Base-by-base conservation (phyloP, 1,140 invertebrate genomes). In the Neuroterus valhalla region DNA sequence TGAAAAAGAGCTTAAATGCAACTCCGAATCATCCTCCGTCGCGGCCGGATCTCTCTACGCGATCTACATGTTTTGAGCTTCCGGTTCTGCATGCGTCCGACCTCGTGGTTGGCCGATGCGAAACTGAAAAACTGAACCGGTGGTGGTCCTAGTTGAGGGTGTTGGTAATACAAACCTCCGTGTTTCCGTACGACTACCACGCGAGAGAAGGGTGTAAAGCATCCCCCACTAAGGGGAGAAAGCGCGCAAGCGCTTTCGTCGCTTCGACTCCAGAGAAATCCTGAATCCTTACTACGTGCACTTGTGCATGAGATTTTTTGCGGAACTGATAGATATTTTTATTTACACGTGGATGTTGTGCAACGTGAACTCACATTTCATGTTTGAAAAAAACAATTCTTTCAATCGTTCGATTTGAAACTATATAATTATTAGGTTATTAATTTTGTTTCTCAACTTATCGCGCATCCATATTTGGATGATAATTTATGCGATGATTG, bases 31-130 rank as follows among this genome's bases (percentile, higher is more conserved):
- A 74, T 50, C 62, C 66, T 68, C 45, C 70, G 66, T 73, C 68
- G 71, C 45, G 71, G n/a, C 55, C 68, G 50, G 42, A n/a, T 17
- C 52, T 50, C 68, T 42, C 2, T 11, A 44, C 31, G 31, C 68
- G 55, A 31, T 82, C 82, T 82, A 83, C 83, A 85, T 83, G 78
- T 80, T 79, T 76, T 66, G 43, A 45, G 66, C 74, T 78, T 77
- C 74, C 71, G 72, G 70, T 69, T 74, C 71, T 72, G 77, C 55
- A 70, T 74, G 70, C 76, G 78, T 80, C 81, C 81, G 79, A 79
- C 77, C 81, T 83, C 78, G 79, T 74, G 80, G 78, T 77, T 80
- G 80, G 81, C 76, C 78, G 79, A 76, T 80, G 81, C 77, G 74
- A 82, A 78, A 81, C 82, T 83, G 77, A 78, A 71, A 8, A 38